These are phyloP conservation scores for Trachythela sp. DNA, from an alignment of 64 coral and sea anemone genomes.

Conservation along the genomic window DNA sequence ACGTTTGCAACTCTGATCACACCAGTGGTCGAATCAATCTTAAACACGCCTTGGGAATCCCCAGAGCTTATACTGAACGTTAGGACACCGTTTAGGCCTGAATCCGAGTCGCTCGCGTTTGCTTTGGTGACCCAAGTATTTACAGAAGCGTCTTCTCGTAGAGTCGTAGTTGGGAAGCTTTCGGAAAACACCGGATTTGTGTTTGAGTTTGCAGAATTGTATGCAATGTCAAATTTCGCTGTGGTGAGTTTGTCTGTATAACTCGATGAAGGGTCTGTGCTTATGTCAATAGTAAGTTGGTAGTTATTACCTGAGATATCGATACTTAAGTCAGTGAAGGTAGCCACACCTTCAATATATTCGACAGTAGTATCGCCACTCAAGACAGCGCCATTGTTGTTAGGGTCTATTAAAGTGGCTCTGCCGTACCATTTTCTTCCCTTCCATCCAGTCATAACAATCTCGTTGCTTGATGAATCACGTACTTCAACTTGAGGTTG, in stretches of 20 bases:
- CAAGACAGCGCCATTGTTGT: conserved; percentile 63
- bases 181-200: not conserved
- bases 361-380: not conserved
- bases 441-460: conserved; percentile 87
- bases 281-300: conserved; percentile 47
- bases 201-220: not conserved
- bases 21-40: not conserved
- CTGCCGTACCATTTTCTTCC: conserved; percentile 56
- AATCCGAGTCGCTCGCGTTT: not conserved
- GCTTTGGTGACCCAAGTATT: not conserved
- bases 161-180: not conserved
- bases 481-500: conserved; percentile 70
- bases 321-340: conserved; percentile 73
- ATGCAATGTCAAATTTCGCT: conserved; percentile 54
- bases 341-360: conserved; percentile 45
- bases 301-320: conserved; percentile 59
- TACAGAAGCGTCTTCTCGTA: not conserved
- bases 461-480: conserved; percentile 67
- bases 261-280: conserved; percentile 57
- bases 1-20: not conserved
- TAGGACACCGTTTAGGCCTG: not conserved
- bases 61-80: not conserved
- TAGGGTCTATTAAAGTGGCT: conserved; percentile 23
- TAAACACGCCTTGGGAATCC: not conserved
- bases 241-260: conserved; percentile 47